These are phyloP conservation scores for Drosophila persimilis DNA, from an alignment of 1,140 invertebrate species.

Conservation along the genomic window DNA sequence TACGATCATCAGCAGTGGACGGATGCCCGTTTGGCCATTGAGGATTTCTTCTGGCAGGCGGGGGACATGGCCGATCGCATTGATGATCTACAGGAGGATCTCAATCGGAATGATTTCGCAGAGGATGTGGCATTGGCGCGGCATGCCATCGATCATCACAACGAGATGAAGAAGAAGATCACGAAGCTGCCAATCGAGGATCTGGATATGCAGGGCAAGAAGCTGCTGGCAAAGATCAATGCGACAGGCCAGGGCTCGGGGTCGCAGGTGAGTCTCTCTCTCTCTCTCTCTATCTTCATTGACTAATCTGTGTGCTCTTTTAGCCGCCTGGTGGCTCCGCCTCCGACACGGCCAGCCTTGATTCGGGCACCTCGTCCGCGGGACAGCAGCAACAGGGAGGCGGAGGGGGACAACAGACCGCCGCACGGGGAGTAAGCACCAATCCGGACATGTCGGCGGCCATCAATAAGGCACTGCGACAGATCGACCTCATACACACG, in stretches of 20 bases:
- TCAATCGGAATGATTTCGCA: slow-evolving; percentile 94
- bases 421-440: slow-evolving; percentile 27
- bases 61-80: slow-evolving; percentile 95
- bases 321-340: slow-evolving; percentile 45
- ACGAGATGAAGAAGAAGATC: slow-evolving; percentile 97
- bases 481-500: slow-evolving; percentile 92
- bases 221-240: slow-evolving; percentile 77
- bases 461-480: slow-evolving; percentile 88
- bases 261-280: slow-evolving; percentile 48
- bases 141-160: slow-evolving; percentile 95
- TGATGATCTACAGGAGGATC: slow-evolving; percentile 95
- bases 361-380: slow-evolving; percentile 70
- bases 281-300: no score
- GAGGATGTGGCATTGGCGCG: slow-evolving; percentile 96
- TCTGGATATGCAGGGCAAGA: slow-evolving; percentile 89
- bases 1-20: slow-evolving; percentile 99
- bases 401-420: neutral
- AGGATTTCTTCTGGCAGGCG: slow-evolving; percentile 97
- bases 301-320: neutral
- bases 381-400: slow-evolving; percentile 40
- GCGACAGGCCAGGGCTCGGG: slow-evolving; percentile 38
- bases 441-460: slow-evolving; percentile 89
- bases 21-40: slow-evolving; percentile 95
- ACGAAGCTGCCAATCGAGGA: slow-evolving; percentile 96
- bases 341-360: slow-evolving; percentile 61